Conservation (phyloP, 2,888 invertebrate genomes). For the Cheilosia vulpina region DNA sequence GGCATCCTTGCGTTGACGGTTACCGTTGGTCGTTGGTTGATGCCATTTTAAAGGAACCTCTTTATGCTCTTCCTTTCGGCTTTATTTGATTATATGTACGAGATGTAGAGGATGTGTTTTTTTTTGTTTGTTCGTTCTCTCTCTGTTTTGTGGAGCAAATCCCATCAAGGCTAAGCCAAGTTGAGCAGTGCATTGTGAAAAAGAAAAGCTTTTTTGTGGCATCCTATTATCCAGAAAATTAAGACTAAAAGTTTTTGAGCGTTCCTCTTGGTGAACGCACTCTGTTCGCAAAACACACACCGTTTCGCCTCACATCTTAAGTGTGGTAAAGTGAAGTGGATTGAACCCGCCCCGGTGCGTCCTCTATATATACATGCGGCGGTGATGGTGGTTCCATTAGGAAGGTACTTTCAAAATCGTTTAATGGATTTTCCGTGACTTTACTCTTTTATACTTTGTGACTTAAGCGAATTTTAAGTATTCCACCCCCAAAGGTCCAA, state of each 20-base stretch:
- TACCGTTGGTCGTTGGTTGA: constrained; percentile 51
- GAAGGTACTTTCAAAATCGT: constrained; percentile 74
- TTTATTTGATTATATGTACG: constrained; percentile 67
- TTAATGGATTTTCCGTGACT: constrained; percentile 75
- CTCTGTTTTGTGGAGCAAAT: constrained; percentile 38
- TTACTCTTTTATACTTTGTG: constrained; percentile 73
- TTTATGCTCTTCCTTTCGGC: constrained; percentile 51
- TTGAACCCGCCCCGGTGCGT: constrained; percentile 51
- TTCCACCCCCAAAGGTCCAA: constrained; percentile 32
- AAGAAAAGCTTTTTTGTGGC: constrained; percentile 68
- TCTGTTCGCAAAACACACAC: constrained; percentile 7
- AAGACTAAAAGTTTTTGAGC: constrained; percentile 73
- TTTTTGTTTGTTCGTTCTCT: constrained; percentile 8
- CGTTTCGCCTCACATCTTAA: constrained; percentile 31
- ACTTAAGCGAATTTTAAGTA: constrained; percentile 75
- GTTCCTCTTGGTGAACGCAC: constrained; percentile 67
- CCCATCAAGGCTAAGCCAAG: constrained; percentile 65
- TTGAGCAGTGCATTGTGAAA: constrained; percentile 62
- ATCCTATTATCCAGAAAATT: constrained; percentile 74
- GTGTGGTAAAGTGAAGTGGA: constrained; percentile 59
- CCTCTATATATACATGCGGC: background rate
- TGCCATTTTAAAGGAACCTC: constrained; percentile 66
- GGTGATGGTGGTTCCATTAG: constrained; percentile 64
- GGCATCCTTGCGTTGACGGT: constrained; percentile 5
- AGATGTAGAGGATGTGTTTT: constrained; percentile 17